phyloP scores from a whole-genome alignment of 2,113 vertebrate species.

The Lanius ludovicianus region DNA sequence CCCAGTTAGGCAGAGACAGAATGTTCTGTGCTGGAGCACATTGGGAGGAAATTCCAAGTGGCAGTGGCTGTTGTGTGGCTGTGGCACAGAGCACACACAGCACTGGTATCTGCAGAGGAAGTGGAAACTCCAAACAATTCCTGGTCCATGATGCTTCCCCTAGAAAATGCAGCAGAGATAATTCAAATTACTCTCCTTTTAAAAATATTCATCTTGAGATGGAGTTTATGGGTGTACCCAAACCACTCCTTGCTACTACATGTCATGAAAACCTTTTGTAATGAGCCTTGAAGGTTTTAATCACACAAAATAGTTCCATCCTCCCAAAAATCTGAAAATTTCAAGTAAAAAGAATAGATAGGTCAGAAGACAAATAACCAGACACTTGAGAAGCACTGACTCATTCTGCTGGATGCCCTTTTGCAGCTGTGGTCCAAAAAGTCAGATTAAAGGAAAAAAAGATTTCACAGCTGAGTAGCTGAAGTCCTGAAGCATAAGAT shows the following conservation, averaged over 20 bases:
- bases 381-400: background rate
- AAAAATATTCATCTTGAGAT: background rate
- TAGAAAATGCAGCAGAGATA: background rate
- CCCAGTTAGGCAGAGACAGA: background rate
- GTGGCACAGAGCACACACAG: background rate
- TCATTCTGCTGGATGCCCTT: background rate
- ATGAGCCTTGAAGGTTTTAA: background rate
- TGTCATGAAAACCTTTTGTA: background rate
- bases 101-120: background rate
- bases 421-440: background rate
- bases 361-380: background rate
- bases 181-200: background rate
- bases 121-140: background rate
- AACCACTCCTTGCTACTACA: background rate
- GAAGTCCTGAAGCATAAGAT: background rate
- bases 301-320: background rate
- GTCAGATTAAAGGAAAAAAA: background rate
- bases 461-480: slow-evolving; percentile 10
- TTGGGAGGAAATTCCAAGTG: background rate
- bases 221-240: background rate
- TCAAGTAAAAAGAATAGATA: background rate
- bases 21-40: background rate
- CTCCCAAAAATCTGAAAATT: background rate
- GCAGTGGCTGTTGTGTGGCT: background rate
- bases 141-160: background rate